phyloP scores from a whole-genome alignment of 2,888 invertebrate species.

The Tromatobia lineatoria region DNA sequence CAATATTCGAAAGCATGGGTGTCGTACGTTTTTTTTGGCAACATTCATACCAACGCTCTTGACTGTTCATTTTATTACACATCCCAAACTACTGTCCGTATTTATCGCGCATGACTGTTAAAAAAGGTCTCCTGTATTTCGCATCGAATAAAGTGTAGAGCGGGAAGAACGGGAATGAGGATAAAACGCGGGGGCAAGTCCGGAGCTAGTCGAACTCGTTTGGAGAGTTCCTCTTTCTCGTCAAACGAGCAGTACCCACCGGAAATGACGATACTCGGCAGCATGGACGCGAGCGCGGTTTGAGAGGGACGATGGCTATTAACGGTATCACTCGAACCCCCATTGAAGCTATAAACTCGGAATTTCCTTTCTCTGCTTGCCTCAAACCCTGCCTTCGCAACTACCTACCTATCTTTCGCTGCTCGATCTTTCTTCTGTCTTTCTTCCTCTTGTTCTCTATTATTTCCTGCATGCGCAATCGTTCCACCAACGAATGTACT shows the following conservation, averaged over 20 bases:
- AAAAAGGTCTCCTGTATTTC: slow-evolving; percentile 33
- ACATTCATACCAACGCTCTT: background rate
- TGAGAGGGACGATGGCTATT: slow-evolving; percentile 50
- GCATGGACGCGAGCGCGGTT: slow-evolving; percentile 45
- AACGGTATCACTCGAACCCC: slow-evolving; percentile 65
- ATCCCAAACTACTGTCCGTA: background rate
- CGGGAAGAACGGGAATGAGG: slow-evolving; percentile 39
- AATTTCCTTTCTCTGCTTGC: slow-evolving; percentile 42
- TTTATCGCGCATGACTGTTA: background rate
- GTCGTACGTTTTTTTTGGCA: background rate
- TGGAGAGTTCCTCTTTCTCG: slow-evolving; percentile 46
- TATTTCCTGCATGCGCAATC: slow-evolving; percentile 46
- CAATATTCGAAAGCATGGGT: background rate
- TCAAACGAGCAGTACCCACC: slow-evolving; percentile 61
- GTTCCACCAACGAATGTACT: slow-evolving; percentile 46
- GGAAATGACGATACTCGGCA: slow-evolving; percentile 64
- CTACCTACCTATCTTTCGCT: slow-evolving; percentile 35
- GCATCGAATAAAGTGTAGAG: slow-evolving; percentile 29
- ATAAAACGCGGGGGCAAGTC: slow-evolving; percentile 49
- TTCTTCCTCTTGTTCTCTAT: slow-evolving; percentile 16
- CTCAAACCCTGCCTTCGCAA: background rate
- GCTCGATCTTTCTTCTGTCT: slow-evolving; percentile 1
- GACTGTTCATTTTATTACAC: background rate
- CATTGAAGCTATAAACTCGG: slow-evolving; percentile 61
- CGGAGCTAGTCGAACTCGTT: slow-evolving; percentile 34